These are phyloP conservation scores for Nephrocerus scutellatus DNA, from an alignment of 2,888 invertebrate genomes.

Conservation along the genomic window DNA sequence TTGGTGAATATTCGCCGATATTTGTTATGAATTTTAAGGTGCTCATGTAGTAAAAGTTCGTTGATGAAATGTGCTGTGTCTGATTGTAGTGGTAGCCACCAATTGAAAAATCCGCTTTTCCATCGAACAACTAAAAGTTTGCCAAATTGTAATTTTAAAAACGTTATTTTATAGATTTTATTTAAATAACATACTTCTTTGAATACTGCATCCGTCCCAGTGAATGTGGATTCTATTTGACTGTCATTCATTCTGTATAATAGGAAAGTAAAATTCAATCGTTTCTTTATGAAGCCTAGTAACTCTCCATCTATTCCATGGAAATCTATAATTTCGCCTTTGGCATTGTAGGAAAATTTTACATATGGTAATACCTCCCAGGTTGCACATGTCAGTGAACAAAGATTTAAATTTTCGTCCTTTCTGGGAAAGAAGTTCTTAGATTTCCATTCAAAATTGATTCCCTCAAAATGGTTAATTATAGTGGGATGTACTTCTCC, in stretches of 20 bases:
- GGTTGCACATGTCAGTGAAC: constrained; percentile 32
- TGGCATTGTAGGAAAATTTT: constrained; percentile 8
- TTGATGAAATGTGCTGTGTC: constrained; percentile 27
- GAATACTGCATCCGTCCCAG: constrained; percentile 27
- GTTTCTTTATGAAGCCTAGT: constrained; percentile 28
- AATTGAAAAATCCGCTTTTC: constrained; percentile 29
- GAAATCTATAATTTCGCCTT: constrained; percentile 6
- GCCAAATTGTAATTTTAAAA: background rate
- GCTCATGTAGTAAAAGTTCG: constrained; percentile 31
- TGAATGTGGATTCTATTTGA: constrained; percentile 27
- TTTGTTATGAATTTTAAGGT: constrained; percentile 33
- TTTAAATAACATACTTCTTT: constrained; percentile 30
- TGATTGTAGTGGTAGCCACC: constrained; percentile 33
- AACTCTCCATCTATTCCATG: constrained; percentile 35
- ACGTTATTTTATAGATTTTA: too few species aligned
- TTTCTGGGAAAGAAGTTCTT: constrained; percentile 28
- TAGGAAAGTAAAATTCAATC: constrained; percentile 32
- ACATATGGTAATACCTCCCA: constrained; percentile 37
- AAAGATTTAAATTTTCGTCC: constrained; percentile 31
- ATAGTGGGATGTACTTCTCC: constrained; percentile 23
- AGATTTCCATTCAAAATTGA: constrained; percentile 20
- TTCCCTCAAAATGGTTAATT: constrained; percentile 26
- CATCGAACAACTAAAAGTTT: constrained; percentile 28
- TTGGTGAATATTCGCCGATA: constrained; percentile 27
- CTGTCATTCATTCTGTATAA: constrained; percentile 27